These are phyloP conservation scores for Telmatochromis sp. DNA, from an alignment of 2,113 vertebrate genomes.

Conservation along the genomic window DNA sequence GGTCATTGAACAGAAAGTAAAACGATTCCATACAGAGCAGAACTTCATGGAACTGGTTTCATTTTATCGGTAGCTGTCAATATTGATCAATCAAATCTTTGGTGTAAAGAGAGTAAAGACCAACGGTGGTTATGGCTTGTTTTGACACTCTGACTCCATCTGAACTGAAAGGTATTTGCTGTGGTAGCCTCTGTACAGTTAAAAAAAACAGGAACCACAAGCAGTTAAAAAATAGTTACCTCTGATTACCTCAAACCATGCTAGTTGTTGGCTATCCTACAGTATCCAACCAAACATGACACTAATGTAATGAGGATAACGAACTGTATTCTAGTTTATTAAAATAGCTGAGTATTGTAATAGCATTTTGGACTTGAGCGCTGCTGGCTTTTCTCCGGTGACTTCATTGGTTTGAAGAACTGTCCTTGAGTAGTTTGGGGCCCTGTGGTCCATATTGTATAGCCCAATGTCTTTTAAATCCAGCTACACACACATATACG, in stretches of 20 bases:
- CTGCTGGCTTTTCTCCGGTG: constrained; percentile 4
- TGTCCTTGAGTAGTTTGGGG: constrained; percentile 29
- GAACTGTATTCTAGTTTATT: neutral
- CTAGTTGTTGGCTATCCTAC: neutral
- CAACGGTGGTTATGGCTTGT: neutral
- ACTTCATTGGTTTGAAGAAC: constrained; percentile 26
- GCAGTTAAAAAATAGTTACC: neutral
- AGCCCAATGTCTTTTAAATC: constrained; percentile 18
- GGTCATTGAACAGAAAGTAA: neutral
- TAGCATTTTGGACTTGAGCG: neutral
- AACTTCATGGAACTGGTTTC: neutral
- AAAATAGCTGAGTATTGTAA: constrained; percentile 8
- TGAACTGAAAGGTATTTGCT: neutral
- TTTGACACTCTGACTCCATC: neutral
- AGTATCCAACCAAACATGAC: neutral
- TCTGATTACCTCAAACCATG: neutral
- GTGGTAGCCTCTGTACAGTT: neutral
- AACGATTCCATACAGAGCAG: neutral
- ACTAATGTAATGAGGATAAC: neutral
- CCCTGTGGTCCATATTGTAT: constrained; percentile 10
- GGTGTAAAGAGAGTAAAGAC: neutral
- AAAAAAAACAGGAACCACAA: neutral
- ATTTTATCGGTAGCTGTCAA: neutral
- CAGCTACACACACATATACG: neutral
- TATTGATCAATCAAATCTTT: neutral